Evolutionary conservation across 2,113 vertebrate genomes (phyloP), one percentile per base, ranked within the genome.

Genomic region (Marcusenius ussheri): DNA sequence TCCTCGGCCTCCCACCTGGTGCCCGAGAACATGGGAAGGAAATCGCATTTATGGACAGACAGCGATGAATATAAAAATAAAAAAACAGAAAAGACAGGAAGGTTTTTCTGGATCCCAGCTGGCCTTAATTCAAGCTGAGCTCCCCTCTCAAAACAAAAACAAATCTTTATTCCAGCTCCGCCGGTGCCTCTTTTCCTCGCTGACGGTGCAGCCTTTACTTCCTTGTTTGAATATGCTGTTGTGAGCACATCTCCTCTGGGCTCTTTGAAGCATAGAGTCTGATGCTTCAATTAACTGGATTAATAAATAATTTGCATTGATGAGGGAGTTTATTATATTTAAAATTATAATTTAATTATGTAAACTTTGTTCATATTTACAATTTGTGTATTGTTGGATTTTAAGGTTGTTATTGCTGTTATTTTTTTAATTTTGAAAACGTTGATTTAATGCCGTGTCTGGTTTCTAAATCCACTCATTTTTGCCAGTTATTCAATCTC

Each of bases 121-220:
- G 80, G 80, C 80, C 80, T 47, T 83, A 46, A 83, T 83, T 83
- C 80, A 83, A 83, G 80, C 42, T 47, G 45, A 47, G 45, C 80
- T 83, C 39, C 39, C 45, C 45, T 46, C 45, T 46, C 80, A 83
- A 83, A 83, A 83, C 39, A 83, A 45, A 42, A 83, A 83, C 39
- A 83, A 24, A 47, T 83, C 70, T 77, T 83, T 47, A 83, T 86
- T 83, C 56, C 5, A 1, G 3, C 53, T n/a, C 0, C 50, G 58
- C 66, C 10, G 49, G 15, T 39, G 31, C 46, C 27, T 15, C 51
- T 51, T 11, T 58, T 62, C 51, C 51, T n/a, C 51, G 31, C 13
- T 51, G 47, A 42, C 35, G 17, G 31, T 9, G 45, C 39, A 83
- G 31, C 77, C 77, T 45, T 45, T 83, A 39, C 77, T 24, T 45